phyloP scores from a whole-genome alignment of 2,113 vertebrate genomes.

The Electrona antarctica region DNA sequence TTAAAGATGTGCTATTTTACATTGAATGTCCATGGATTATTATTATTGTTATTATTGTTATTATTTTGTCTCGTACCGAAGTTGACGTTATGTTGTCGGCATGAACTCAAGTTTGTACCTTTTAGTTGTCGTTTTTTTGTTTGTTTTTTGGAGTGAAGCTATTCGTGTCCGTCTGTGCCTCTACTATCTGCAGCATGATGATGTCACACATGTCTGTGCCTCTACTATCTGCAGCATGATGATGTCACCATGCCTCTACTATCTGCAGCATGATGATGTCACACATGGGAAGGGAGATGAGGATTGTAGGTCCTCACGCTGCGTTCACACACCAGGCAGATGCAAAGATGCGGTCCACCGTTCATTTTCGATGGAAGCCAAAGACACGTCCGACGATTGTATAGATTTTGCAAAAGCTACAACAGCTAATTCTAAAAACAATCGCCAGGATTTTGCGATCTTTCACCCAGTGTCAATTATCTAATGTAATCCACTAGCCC shows the following conservation, averaged over 20 bases:
- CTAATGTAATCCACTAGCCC: no score
- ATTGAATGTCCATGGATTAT: neutral
- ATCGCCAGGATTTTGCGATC: no score
- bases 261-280: conserved; percentile 31
- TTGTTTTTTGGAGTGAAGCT: conserved; percentile 28
- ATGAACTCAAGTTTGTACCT: conserved; percentile 45
- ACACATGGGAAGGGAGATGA: no score
- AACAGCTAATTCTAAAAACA: no score
- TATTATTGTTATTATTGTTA: neutral
- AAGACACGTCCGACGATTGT: no score
- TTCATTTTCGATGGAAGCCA: no score
- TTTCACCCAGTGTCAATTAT: no score
- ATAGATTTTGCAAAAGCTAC: no score
- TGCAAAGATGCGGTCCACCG: no score
- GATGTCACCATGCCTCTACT: conserved; percentile 16
- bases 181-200: conserved; percentile 27
- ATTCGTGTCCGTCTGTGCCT: conserved; percentile 34
- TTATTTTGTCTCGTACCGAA: conserved; percentile 12
- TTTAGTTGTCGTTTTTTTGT: no score
- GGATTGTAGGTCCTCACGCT: no score
- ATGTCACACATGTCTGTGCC: conserved; percentile 19
- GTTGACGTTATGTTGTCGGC: conserved; percentile 44
- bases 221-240: conserved; percentile 29
- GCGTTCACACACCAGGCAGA: no score
- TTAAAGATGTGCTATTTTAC: conserved; percentile 1